A percentile compares a stretch with the other conserved stretches of the same genome.
Evolutionary conservation across 2,888 invertebrate genomes (phyloP).

Genomic region (Lithophane semibrunnea): DNA sequence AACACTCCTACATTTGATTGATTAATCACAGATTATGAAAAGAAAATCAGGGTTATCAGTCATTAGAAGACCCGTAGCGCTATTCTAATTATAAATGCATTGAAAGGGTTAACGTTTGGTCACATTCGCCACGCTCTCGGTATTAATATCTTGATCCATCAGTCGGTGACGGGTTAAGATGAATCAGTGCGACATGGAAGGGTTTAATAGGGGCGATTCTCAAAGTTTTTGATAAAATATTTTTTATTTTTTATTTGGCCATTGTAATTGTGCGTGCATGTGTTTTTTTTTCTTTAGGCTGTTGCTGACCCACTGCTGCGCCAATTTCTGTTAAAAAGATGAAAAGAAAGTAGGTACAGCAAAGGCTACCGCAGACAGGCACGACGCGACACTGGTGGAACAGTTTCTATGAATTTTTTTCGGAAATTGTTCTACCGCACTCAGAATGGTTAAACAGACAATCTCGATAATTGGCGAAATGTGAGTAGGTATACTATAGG

Average conservation of each 20-base stretch:
- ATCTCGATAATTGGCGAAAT: too few species aligned
- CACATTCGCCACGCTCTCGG: conserved; percentile 89
- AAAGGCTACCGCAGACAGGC: too few species aligned
- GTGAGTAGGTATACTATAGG: too few species aligned
- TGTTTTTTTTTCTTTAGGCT: neutral
- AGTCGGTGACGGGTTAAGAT: conserved; percentile 88
- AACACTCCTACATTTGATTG: conserved; percentile 51
- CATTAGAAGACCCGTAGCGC: conserved; percentile 76
- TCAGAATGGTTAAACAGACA: too few species aligned
- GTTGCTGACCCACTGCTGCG: too few species aligned
- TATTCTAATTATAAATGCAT: conserved; percentile 83
- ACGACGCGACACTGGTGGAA: too few species aligned
- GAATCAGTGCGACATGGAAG: conserved; percentile 83
- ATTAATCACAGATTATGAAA: conserved; percentile 71
- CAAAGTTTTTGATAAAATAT: conserved; percentile 67
- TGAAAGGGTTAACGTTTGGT: conserved; percentile 86
- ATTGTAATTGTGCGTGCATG: conserved; percentile 35
- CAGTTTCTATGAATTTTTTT: too few species aligned
- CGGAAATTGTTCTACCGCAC: too few species aligned
- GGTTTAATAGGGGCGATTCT: conserved; percentile 71
- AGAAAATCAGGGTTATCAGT: conserved; percentile 76
- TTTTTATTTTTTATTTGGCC: conserved; percentile 25
- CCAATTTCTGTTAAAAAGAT: neutral
- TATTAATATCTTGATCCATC: conserved; percentile 91
- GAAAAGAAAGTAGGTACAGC: neutral